Percentiles rank a stretch among this genome's conserved stretches.
Conservation (phyloP, 2,888 invertebrate species). For the Clanis bilineata region DNA sequence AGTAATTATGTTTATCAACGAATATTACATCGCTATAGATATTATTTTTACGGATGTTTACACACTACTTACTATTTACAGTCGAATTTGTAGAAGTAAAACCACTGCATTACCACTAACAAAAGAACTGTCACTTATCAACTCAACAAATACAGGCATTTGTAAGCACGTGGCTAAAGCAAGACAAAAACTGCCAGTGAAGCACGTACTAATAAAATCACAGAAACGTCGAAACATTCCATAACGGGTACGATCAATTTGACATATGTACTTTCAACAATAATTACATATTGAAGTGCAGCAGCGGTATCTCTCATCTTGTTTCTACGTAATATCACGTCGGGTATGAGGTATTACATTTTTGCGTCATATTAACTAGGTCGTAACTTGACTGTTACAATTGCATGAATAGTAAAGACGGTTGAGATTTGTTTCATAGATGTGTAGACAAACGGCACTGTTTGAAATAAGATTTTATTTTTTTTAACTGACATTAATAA, state of each 20-base stretch:
- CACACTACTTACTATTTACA: neutral
- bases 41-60: too few relatives aligned
- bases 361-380: neutral
- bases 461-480: too few relatives aligned
- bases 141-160: too few relatives aligned
- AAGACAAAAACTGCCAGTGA: neutral
- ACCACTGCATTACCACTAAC: neutral
- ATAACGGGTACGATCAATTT: neutral
- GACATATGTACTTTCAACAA: neutral
- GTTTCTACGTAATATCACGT: too few relatives aligned
- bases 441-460: neutral
- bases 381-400: neutral
- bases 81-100: neutral
- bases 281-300: neutral
- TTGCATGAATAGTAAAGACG: neutral
- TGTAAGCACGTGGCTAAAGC: neutral
- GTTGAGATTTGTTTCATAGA: neutral
- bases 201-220: neutral
- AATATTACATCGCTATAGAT: too few relatives aligned
- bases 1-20: too few relatives aligned
- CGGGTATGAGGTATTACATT: neutral
- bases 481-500: too few relatives aligned
- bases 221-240: neutral
- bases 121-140: neutral
- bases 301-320: neutral